Conservation (phyloP, 2,797 vertebrate species). For the Tokudaia tokunoshimensis region DNA sequence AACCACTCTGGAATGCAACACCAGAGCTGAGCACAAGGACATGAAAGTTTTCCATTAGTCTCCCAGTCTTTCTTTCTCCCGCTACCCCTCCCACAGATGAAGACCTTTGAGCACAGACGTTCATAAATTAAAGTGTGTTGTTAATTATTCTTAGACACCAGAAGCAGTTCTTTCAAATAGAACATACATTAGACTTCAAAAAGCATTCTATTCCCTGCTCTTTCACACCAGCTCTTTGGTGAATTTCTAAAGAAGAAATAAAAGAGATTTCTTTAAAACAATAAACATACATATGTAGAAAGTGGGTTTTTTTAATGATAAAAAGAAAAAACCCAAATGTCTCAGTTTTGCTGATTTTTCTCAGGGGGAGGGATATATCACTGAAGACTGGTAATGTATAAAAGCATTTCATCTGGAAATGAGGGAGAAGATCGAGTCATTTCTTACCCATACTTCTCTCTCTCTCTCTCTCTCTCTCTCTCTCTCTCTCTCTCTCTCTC, state of each 20-base stretch:
- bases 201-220: constrained; percentile 40
- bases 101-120: constrained; percentile 64
- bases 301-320: background rate
- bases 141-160: constrained; percentile 79
- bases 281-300: constrained; percentile 36
- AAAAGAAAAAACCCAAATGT: background rate
- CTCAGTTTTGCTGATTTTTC: background rate
- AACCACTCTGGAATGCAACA: background rate
- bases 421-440: background rate
- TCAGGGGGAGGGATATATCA: background rate
- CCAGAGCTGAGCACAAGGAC: constrained; percentile 29
- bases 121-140: constrained; percentile 78
- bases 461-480: background rate
- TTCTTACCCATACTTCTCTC: background rate
- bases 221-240: constrained; percentile 49
- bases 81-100: constrained; percentile 56
- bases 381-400: background rate
- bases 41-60: constrained; percentile 62
- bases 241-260: constrained; percentile 66
- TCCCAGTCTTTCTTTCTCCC: constrained; percentile 14
- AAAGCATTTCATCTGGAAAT: background rate
- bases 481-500: background rate
- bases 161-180: constrained; percentile 74
- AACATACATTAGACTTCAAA: constrained; percentile 66
- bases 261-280: constrained; percentile 41